Evolutionary conservation across 1,140 invertebrate genomes (phyloP).

Genomic region (Xylocopa sonorina): DNA sequence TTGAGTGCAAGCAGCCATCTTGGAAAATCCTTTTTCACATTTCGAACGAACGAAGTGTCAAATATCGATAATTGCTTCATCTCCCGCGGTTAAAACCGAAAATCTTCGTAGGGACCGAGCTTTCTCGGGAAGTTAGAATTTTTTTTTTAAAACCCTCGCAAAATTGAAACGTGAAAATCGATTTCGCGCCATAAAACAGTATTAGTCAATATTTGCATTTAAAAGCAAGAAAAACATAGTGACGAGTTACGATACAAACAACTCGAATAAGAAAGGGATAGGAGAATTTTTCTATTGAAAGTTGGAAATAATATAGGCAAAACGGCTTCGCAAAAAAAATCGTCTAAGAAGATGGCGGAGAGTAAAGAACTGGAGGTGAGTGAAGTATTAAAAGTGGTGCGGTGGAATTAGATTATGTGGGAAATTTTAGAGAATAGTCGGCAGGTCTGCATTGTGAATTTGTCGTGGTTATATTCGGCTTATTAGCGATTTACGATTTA

Average conservation of each 20-base stretch:
- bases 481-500: conserved; percentile 33
- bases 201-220: conserved; percentile 33
- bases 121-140: not conserved
- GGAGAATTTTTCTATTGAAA: conserved; percentile 53
- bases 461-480: conserved; percentile 43
- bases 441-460: conserved; percentile 31
- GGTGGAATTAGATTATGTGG: conserved; percentile 36
- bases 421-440: conserved; percentile 30
- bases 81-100: conserved; percentile 4
- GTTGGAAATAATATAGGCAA: conserved; percentile 60
- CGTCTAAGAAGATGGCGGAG: conserved; percentile 79
- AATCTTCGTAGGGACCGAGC: not conserved
- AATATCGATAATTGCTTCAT: conserved; percentile 41
- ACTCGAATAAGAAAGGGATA: conserved; percentile 32
- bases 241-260: conserved; percentile 14
- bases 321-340: conserved; percentile 76
- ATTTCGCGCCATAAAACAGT: conserved; percentile 37
- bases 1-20: conserved; percentile 44
- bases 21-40: conserved; percentile 54
- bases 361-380: conserved; percentile 80
- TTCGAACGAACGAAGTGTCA: conserved; percentile 49
- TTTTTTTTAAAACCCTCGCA: conserved; percentile 1
- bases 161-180: conserved; percentile 13
- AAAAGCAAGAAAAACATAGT: conserved; percentile 37
- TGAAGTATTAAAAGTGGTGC: conserved; percentile 57